Base-by-base conservation (phyloP, 2,797 vertebrate species). In the Acrocephalus scirpaceus region DNA sequence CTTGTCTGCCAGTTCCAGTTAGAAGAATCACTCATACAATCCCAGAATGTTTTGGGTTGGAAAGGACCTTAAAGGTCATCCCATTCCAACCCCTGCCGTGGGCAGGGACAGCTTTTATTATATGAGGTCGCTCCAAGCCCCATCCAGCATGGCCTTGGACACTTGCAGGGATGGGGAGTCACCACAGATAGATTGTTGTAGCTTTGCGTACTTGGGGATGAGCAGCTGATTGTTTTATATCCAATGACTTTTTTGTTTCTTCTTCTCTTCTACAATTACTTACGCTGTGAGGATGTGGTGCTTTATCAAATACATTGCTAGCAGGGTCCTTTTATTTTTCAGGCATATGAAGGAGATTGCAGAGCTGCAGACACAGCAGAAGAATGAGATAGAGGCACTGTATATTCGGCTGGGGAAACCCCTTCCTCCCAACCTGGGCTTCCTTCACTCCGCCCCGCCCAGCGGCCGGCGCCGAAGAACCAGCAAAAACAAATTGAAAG, bases 311-410 rank as follows among this genome's bases (percentile, higher is more conserved):
- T 32, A 11, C 4, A 9, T 32, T 2, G 0, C 83, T 86, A 91
- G 16, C 73, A 65, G 32, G 53, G 22, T 34, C 30, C 19, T 71
- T 42, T 32, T 44, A 1, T 44, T 48, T 79, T 54, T 86, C 82
- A 99, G 99, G 94, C 99, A 99, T 96, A 98, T 99, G 98, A 99
- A 98, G 77, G 99, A 99, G 98, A 99, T 99, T 92, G 98, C 99
- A 10, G 99, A 99, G 96, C 98, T 99, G 65, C 99, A 99, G 97
- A 99, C 98, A 38, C 98, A 99, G 93, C 99, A 99, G 96, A 98
- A 99, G 73, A 98, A 98, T 30, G 99, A 99, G 95, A 99, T 99
- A 20, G 99, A 99, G 97, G 98, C 99, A 22, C 97, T 99, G 44
- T 99, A 99, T 91, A 95, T 94, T 45, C 98, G 98, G 4, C 97